Evolutionary conservation across 2,888 invertebrate genomes (phyloP).

Genomic region (Acanthosepion esculentum): DNA sequence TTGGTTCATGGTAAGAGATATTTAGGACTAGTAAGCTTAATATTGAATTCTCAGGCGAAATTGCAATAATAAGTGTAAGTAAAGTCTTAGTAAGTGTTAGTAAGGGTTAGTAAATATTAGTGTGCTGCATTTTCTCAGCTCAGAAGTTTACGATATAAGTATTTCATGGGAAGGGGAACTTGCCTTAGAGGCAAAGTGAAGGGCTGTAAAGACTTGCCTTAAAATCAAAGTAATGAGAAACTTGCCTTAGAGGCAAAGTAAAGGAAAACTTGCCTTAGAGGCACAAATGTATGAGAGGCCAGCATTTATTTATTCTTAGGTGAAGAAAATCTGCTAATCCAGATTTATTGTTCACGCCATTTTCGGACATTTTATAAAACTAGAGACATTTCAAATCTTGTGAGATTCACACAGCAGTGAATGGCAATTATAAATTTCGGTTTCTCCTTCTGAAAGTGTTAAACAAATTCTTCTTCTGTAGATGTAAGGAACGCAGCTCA

Average conservation of each 20-base stretch:
- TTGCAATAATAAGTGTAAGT: too few relatives aligned
- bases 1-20: too few relatives aligned
- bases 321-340: neutral
- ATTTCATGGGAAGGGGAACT: neutral
- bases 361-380: neutral
- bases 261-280: neutral
- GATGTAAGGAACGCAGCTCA: neutral
- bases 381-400: neutral
- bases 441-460: neutral
- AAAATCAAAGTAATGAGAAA: too few relatives aligned
- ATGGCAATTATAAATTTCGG: neutral
- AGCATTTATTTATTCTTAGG: neutral
- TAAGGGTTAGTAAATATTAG: too few relatives aligned
- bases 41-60: too few relatives aligned
- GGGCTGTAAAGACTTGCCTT: too few relatives aligned
- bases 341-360: neutral
- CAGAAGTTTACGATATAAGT: neutral
- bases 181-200: too few relatives aligned
- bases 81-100: too few relatives aligned
- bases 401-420: neutral
- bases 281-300: neutral
- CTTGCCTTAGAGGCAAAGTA: too few relatives aligned
- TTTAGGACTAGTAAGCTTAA: too few relatives aligned
- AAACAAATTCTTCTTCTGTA: neutral
- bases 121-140: too few relatives aligned